A percentile compares a stretch with the other conserved stretches of the same genome.
Conservation (phyloP, 2,797 vertebrate species). For the Eulemur rubriventer region DNA sequence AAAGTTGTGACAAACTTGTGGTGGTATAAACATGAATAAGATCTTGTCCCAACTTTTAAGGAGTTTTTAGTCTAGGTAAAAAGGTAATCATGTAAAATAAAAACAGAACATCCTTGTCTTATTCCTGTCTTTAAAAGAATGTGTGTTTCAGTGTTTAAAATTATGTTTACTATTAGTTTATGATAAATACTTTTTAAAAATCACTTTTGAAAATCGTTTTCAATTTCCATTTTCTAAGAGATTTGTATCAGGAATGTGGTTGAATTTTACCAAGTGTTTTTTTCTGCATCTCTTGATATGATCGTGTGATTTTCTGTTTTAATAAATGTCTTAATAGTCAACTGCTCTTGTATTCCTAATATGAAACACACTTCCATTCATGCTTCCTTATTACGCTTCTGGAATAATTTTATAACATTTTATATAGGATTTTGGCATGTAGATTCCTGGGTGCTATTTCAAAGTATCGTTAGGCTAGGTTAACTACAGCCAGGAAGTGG, state of each 20-base stretch:
- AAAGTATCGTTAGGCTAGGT: conserved; percentile 12
- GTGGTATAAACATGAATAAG: not conserved
- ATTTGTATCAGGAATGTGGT: conserved; percentile 45
- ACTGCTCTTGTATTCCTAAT: conserved; percentile 2
- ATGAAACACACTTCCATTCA: conserved; percentile 28
- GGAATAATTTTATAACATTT: not conserved
- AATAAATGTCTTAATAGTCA: conserved; percentile 53
- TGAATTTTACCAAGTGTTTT: conserved; percentile 41
- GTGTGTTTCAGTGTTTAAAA: not conserved
- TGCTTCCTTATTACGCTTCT: not conserved
- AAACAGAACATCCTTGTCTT: not conserved
- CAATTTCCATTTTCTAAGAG: not conserved
- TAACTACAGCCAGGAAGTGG: not conserved
- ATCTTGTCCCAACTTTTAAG: not conserved
- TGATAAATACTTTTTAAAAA: conserved; percentile 32
- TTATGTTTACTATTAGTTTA: not conserved
- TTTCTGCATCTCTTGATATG: conserved; percentile 34
- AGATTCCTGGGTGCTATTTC: not conserved
- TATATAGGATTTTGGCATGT: conserved; percentile 22
- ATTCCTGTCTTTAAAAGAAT: conserved; percentile 1
- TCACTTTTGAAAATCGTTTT: not conserved
- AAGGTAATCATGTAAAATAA: not conserved
- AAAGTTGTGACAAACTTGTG: not conserved
- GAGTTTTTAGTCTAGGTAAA: not conserved
- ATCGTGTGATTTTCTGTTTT: conserved; percentile 44